Percentiles rank a stretch among this genome's conserved stretches.
phyloP scores from a whole-genome alignment of 2,888 invertebrate species.

The Agrotis puta region DNA sequence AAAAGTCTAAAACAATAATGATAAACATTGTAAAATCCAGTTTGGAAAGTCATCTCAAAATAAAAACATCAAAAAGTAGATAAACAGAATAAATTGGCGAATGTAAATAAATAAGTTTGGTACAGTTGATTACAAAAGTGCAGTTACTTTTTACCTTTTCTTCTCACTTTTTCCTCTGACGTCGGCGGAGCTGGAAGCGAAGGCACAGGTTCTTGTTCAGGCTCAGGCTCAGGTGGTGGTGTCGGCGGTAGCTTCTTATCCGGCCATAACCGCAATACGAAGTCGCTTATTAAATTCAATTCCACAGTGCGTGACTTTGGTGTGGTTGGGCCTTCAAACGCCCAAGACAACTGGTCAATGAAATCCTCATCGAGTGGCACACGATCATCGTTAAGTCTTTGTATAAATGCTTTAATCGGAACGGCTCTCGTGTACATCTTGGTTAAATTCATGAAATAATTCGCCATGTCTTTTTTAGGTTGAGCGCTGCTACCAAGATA shows the following conservation, averaged over 20 bases:
- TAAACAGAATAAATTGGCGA: background rate
- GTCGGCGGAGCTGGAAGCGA: background rate
- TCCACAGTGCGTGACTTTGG: slow-evolving; percentile 28
- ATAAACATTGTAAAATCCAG: background rate
- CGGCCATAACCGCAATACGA: slow-evolving; percentile 49
- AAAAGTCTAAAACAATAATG: background rate
- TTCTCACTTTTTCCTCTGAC: background rate
- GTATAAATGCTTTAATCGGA: slow-evolving; percentile 22
- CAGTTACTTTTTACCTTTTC: slow-evolving; percentile 12
- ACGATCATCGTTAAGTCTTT: slow-evolving; percentile 13
- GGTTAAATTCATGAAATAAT: slow-evolving; percentile 63
- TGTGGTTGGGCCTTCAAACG: slow-evolving; percentile 45
- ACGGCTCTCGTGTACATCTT: slow-evolving; percentile 24
- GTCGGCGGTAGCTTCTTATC: slow-evolving; percentile 30
- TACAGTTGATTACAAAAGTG: background rate
- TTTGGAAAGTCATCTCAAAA: slow-evolving; percentile 3
- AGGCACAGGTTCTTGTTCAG: background rate
- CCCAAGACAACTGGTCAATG: slow-evolving; percentile 16
- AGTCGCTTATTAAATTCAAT: slow-evolving; percentile 31
- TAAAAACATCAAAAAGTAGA: background rate
- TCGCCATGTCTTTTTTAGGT: slow-evolving; percentile 61
- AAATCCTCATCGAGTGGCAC: slow-evolving; percentile 34
- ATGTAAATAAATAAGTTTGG: background rate
- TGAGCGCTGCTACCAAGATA: slow-evolving; percentile 61
- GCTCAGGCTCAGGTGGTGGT: slow-evolving; percentile 24